Evolutionary conservation across 2,113 vertebrate genomes (phyloP).

Genomic region (Triplophysa siluroides): DNA sequence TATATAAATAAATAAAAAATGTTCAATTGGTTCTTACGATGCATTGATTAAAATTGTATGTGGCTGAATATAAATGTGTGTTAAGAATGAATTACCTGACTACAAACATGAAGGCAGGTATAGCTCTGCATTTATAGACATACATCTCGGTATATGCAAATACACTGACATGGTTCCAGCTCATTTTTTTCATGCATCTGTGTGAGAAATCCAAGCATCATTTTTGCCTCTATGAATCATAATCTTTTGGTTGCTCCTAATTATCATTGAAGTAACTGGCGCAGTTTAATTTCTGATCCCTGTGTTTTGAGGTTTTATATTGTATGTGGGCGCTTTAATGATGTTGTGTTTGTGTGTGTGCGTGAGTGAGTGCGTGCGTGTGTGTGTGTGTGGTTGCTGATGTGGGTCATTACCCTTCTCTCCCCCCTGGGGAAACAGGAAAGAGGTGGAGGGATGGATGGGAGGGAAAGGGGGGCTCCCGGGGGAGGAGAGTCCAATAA

Average conservation of each 20-base stretch:
- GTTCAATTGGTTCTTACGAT: not conserved
- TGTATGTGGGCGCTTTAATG: slow-evolving; percentile 65
- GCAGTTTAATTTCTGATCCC: slow-evolving; percentile 68
- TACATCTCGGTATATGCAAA: slow-evolving; percentile 2
- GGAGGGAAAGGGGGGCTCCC: slow-evolving; percentile 52
- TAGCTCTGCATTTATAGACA: not conserved
- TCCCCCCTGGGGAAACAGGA: slow-evolving; percentile 65
- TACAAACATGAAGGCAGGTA: not conserved
- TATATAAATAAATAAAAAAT: not conserved
- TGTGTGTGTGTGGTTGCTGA: slow-evolving; percentile 64
- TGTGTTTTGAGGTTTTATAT: slow-evolving; percentile 65
- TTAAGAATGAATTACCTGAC: not conserved
- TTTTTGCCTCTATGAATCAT: slow-evolving; percentile 15
- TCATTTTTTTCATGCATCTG: not conserved
- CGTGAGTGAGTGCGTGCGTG: slow-evolving; percentile 26
- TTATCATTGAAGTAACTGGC: slow-evolving; percentile 15
- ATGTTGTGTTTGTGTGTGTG: slow-evolving; percentile 47
- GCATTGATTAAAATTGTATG: not conserved
- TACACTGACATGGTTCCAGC: not conserved
- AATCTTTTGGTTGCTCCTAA: not conserved
- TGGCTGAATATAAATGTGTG: not conserved
- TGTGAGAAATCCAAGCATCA: not conserved
- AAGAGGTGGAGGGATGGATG: slow-evolving; percentile 63
- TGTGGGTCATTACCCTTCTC: slow-evolving; percentile 78
- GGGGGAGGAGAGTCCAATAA: slow-evolving; percentile 74